phyloP scores from a whole-genome alignment of 2,797 vertebrate genomes.

The Mus caroli region DNA sequence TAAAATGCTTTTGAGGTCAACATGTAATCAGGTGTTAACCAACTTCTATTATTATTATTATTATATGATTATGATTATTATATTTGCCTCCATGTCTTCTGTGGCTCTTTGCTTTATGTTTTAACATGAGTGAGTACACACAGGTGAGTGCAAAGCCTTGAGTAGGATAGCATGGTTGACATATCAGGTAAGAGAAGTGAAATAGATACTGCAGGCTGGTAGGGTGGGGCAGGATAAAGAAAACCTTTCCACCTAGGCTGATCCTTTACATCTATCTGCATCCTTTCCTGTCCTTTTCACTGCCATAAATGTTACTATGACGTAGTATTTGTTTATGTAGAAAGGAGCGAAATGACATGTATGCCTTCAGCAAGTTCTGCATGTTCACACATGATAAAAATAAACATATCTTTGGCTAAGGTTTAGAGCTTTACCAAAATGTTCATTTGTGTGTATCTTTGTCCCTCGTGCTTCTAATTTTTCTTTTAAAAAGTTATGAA shows the following conservation, averaged over 20 bases:
- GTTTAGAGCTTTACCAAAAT: slow-evolving; percentile 6
- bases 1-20: slow-evolving; percentile 35
- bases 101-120: background rate
- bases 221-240: background rate
- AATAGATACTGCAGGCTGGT: background rate
- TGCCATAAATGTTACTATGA: slow-evolving; percentile 4
- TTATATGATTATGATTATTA: too few species aligned
- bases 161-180: background rate
- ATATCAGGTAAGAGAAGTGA: background rate
- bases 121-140: background rate
- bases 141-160: background rate
- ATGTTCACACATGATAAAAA: slow-evolving; percentile 4
- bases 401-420: background rate
- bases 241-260: background rate
- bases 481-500: background rate
- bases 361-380: background rate
- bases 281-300: slow-evolving; percentile 1
- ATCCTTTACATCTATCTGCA: background rate
- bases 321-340: slow-evolving; percentile 25
- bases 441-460: slow-evolving; percentile 22
- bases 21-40: background rate
- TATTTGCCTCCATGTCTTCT: background rate
- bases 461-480: background rate
- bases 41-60: background rate
- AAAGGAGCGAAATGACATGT: slow-evolving; percentile 38